These are phyloP conservation scores for Chunga burmeisteri DNA, from an alignment of 2,113 vertebrate species.

Conservation along the genomic window DNA sequence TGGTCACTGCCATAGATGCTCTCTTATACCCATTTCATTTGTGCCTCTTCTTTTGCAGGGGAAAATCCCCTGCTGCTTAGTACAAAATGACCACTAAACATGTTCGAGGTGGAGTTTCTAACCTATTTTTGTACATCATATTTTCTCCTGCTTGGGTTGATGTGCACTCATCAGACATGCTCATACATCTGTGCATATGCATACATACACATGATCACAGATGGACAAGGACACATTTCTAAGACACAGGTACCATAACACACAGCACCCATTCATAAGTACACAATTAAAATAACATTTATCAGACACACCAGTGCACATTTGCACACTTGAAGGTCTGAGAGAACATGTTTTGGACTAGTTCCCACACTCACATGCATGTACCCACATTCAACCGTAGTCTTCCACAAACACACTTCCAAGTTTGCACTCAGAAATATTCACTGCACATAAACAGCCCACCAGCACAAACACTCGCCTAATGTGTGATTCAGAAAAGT, in stretches of 20 bases:
- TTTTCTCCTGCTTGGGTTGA: background rate
- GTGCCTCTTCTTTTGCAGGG: background rate
- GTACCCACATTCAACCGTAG: rapidly evolving
- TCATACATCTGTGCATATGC: background rate
- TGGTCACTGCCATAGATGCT: background rate
- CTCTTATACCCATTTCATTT: background rate
- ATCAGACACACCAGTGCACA: background rate
- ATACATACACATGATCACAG: background rate
- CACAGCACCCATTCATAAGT: background rate
- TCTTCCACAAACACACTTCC: background rate
- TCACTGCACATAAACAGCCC: background rate
- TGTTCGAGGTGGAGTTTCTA: background rate
- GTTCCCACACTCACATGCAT: background rate
- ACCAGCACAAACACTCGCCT: background rate
- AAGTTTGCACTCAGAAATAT: background rate
- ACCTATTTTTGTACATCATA: background rate
- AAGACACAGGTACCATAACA: background rate
- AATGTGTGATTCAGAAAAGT: background rate
- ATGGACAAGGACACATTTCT: background rate
- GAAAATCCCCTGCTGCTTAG: background rate
- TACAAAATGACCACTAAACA: background rate
- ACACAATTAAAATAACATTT: background rate
- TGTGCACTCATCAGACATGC: background rate
- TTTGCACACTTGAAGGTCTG: background rate
- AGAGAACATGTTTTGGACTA: background rate